Conservation (phyloP, 1,140 invertebrate genomes). For the Lethocerus indicus region DNA sequence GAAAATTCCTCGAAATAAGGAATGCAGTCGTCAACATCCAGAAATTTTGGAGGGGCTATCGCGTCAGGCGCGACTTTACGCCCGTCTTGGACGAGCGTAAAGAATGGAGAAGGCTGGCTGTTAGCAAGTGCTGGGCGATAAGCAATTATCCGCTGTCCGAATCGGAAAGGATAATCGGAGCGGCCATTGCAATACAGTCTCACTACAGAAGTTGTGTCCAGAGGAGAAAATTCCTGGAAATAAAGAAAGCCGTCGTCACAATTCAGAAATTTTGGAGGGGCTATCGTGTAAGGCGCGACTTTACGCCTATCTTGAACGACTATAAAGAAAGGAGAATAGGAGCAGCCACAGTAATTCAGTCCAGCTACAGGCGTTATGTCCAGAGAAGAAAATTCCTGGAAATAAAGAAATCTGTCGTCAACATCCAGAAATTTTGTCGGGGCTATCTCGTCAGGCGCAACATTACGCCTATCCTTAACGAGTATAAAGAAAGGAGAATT, state of each 20-base stretch:
- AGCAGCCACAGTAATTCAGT: constrained; percentile 6
- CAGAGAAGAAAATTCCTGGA: not conserved
- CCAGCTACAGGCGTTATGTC: not conserved
- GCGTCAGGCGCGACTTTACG: not conserved
- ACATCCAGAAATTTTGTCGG: constrained; percentile 12
- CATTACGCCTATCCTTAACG: no score
- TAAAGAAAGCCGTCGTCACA: constrained; percentile 21
- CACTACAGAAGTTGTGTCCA: not conserved
- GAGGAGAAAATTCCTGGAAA: constrained; percentile 23
- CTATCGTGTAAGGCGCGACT: no score
- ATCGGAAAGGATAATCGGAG: not conserved
- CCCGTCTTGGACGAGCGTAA: not conserved
- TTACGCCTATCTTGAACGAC: no score
- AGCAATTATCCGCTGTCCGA: no score
- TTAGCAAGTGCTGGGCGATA: not conserved
- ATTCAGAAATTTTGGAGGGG: constrained; percentile 18
- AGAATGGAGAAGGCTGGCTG: not conserved
- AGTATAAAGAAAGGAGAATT: constrained; percentile 17
- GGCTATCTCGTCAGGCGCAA: no score
- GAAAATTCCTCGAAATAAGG: not conserved
- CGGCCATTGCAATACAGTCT: constrained; percentile 2
- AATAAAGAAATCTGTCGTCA: not conserved
- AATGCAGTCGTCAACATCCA: not conserved
- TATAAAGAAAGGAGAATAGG: constrained; percentile 1
- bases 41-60: not conserved